Base-by-base conservation (phyloP, 1,140 invertebrate species). In the Lepidurus arcticus region DNA sequence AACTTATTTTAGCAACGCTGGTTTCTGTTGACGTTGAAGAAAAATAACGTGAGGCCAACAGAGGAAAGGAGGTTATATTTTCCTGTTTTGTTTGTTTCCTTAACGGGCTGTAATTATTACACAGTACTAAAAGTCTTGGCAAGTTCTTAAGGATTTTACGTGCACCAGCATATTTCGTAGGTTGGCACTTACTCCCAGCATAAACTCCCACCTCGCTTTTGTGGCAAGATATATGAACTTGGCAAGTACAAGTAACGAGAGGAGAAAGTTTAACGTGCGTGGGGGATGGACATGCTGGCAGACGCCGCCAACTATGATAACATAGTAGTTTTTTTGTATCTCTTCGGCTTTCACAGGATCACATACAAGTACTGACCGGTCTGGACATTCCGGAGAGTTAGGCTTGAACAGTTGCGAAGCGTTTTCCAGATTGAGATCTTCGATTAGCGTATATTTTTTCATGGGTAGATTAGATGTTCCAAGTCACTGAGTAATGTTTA, bases 221-320 rank as follows among this genome's bases (percentile, higher is more conserved):
- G 16, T 65, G 21, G 8, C 53, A 7, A 65, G 53, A 65, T 11
- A 11, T 13, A 65, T 21, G 53, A 21, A 65, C 53, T n/a, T 7
- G 8, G 21, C 53, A 65, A 9, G 53, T 65, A 65, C 53, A 65
- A 7, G 53, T 65, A 9, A 65, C 5, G 53, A 65, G 21, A 65
- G 53, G 53, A 65, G 53, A 65, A 65, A 65, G 53, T 65, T 13
- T 16, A 65, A 21, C 13, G 16, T 65, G 6, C 4, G 53, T 65
- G 53, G 53, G 53, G 53, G 53, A 65, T 65, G 53, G 53, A 21
- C 53, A 65, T 13, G 13, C 8, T 65, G 5, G 21, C n/a, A 65
- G 21, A 65, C 34, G 53, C 53, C 53, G 53, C 53, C 53, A 65
- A 65, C 53, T n/a, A 7, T 65, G 53, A 65, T 65, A 65, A 65